phyloP scores from a whole-genome alignment of 2,113 vertebrate genomes.

The Enhydra lutris region DNA sequence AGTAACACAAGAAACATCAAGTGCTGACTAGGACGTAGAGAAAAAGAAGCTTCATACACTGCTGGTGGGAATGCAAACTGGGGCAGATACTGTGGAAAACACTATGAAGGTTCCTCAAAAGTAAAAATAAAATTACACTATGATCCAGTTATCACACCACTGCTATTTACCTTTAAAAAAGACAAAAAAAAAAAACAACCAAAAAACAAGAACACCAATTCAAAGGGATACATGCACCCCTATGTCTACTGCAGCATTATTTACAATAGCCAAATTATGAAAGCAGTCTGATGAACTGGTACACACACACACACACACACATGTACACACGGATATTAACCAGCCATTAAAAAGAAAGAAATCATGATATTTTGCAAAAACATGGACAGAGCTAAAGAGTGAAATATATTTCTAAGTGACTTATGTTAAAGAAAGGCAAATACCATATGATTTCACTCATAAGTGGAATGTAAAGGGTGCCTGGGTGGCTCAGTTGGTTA shows the following conservation, averaged over 20 bases:
- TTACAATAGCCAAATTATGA: not conserved
- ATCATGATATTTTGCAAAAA: not conserved
- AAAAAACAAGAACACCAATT: not conserved
- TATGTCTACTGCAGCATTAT: not conserved
- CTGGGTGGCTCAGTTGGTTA: no score
- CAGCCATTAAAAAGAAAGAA: not conserved
- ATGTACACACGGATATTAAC: not conserved
- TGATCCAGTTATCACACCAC: not conserved
- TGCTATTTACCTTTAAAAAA: not conserved
- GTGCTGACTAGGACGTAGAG: not conserved
- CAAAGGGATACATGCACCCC: not conserved
- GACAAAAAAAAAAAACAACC: not conserved
- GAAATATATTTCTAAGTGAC: not conserved
- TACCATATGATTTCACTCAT: not conserved
- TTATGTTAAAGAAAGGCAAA: not conserved
- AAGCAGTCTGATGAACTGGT: not conserved
- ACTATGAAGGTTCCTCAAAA: not conserved
- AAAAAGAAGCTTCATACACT: not conserved
- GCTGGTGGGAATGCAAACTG: not conserved
- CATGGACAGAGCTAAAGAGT: not conserved
- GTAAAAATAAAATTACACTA: not conserved
- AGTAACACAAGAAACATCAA: not conserved
- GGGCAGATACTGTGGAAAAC: not conserved
- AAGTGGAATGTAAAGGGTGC: not conserved
- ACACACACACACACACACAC: no score